Base-by-base conservation (phyloP, 1,140 invertebrate genomes). In the Drosophila mojavensis region DNA sequence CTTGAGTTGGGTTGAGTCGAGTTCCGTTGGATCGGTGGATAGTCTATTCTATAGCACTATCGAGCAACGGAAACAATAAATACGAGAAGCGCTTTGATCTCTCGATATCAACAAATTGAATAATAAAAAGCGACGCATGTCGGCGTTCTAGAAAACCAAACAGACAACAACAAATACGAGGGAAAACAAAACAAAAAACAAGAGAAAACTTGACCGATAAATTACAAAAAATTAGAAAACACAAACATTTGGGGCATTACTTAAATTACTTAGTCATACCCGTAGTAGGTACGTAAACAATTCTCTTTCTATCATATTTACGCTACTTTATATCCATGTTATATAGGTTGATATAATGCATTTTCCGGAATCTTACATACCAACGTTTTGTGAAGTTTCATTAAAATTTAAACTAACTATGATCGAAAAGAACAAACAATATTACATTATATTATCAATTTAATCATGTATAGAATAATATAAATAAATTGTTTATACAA, bases 81-180 rank as follows among this genome's bases (percentile, higher is more conserved):
- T 78, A 78, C 63, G 66, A 55, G 41, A 61, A 67, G 55, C 70
- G 56, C 70, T 73, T 73, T 73, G 70, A 73, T 73, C 83, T 75
- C 76, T 76, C 82, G 79, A 78, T 88, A 56, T 75, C 77, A 75
- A 69, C 79, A 80, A 88, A 89, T 83, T 84, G 61, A 72, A 75
- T 70, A 75, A 78, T 73, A 47, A 51, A 78, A 51, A 54, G 53
- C 66, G 61, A 70, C 62, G 62, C 60, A 66, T 30, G 71, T 55
- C 36, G 50, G 26, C 58, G 58, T 11, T 45, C 20, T 54, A 50
- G 24, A 47, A 20, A 69, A 66, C 48, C 41, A 63, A 33, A 53
- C 51, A 24, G 20, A 24, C 20, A 41, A 41, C 70, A 77, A 58
- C 51, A 47, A 41, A 66, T 51, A 39, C 13, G 20, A 48, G 3